Conservation (phyloP, 2,888 invertebrate species). For the Myathropa florea region DNA sequence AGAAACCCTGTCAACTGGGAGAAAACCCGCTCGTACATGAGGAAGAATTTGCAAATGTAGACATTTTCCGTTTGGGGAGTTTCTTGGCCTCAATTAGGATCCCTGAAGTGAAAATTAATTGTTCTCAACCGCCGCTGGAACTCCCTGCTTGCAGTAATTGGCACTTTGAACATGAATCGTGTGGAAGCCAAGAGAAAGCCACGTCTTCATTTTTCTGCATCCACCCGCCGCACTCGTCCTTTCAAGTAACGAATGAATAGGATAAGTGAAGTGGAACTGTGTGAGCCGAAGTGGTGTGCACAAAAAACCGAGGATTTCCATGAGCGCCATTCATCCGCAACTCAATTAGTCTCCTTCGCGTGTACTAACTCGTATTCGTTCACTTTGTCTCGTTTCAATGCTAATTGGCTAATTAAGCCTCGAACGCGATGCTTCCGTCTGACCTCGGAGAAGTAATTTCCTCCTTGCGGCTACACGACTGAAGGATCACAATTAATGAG, state of each 20-base stretch:
- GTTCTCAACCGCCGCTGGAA: constrained; percentile 1
- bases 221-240: background rate
- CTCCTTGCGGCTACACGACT: constrained; percentile 6
- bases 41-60: background rate
- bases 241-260: background rate
- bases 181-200: background rate
- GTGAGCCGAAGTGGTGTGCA: background rate
- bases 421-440: background rate
- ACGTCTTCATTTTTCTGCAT: background rate
- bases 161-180: constrained; percentile 13
- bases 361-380: background rate
- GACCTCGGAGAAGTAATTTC: background rate
- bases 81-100: constrained; percentile 21
- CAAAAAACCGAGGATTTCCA: constrained; percentile 15
- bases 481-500: constrained; percentile 10
- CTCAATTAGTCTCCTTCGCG: constrained; percentile 2
- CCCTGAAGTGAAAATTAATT: constrained; percentile 21
- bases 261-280: background rate
- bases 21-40: background rate
- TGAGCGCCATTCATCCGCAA: background rate
- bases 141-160: constrained; percentile 37
- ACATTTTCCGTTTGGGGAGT: constrained; percentile 1
- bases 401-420: constrained; percentile 49
- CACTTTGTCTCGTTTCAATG: constrained; percentile 9
- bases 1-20: background rate